These are phyloP conservation scores for Onychorhynchus coronatus DNA, from an alignment of 2,113 vertebrate genomes.

Conservation along the genomic window DNA sequence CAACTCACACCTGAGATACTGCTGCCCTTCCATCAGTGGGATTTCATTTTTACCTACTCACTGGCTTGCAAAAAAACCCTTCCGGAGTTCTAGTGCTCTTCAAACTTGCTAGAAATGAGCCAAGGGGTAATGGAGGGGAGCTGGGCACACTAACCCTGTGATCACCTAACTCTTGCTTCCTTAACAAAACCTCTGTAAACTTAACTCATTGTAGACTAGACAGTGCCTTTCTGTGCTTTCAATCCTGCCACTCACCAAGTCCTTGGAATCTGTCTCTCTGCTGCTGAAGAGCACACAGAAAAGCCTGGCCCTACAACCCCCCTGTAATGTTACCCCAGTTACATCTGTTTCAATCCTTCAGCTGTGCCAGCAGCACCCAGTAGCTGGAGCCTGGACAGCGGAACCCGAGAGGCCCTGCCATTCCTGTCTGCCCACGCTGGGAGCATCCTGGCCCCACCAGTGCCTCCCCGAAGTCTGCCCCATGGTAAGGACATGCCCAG, in stretches of 20 bases:
- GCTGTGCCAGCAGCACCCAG: constrained; percentile 85
- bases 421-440: constrained; percentile 86
- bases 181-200: neutral
- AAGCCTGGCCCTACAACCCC: neutral
- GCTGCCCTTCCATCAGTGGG: neutral
- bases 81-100: neutral
- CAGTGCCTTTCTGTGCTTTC: neutral
- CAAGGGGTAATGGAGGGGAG: neutral
- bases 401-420: constrained; percentile 86
- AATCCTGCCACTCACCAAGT: neutral
- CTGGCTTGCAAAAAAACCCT: neutral
- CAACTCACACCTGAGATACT: neutral
- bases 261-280: neutral
- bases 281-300: neutral
- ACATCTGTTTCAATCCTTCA: constrained; percentile 76
- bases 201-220: neutral
- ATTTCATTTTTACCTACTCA: neutral
- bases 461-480: constrained; percentile 86
- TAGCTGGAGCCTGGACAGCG: constrained; percentile 92
- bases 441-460: constrained; percentile 82
- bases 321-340: constrained; percentile 45
- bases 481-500: constrained; percentile 81
- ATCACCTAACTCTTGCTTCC: constrained; percentile 13
- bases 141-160: neutral
- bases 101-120: neutral